Evolutionary conservation across 2,797 vertebrate species (phyloP), one percentile per base, ranked within the genome.

Genomic region (Pygocentrus nattereri): DNA sequence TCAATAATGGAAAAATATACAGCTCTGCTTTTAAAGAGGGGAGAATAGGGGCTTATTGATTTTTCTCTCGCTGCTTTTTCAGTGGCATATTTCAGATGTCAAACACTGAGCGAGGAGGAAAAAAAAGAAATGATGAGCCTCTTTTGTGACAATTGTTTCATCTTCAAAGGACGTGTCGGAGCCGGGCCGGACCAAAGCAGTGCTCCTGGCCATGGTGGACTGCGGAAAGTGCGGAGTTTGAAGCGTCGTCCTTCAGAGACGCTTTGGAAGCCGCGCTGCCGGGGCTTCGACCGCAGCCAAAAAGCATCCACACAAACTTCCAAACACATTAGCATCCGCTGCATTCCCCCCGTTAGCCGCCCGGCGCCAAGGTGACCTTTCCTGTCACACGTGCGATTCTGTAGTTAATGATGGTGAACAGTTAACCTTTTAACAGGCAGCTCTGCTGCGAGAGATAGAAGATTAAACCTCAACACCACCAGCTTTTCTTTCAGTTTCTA

Each of bases 71-170:
- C 56, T 61, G 27, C 50, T 70, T 74, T 62, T 49, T 80, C 75
- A 85, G 75, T 38, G 54, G 70, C 47, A 70, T 78, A 69, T 72
- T 76, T 65, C n/a, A 78, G 68, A 87, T 79, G 76, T 79, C 71
- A 69, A 82, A 58, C 68, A 47, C 23, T 44, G 82, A 71, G 67
- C 61, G 49, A 74, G 58, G 31, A 54, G 78, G 27, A n/a, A n/a
- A n/a, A n/a, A 71, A 74, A 74, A 67, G 76, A 80, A 82, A 71
- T 59, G 76, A 65, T 34, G 19, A 31, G 58, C 34, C 65, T 76
- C 72, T 85, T 73, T 81, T 62, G 81, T 85, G 58, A 70, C 58
- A 38, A 78, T 79, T 67, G 59, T 83, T 83, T 83, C 76, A 82
- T 85, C 82, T 76, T 80, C 79, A 76, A 76, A 78, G 34, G 69